Evolutionary conservation across 2,888 invertebrate genomes (phyloP), one percentile per base, ranked within the genome.

Genomic region (Campaea margaritaria): DNA sequence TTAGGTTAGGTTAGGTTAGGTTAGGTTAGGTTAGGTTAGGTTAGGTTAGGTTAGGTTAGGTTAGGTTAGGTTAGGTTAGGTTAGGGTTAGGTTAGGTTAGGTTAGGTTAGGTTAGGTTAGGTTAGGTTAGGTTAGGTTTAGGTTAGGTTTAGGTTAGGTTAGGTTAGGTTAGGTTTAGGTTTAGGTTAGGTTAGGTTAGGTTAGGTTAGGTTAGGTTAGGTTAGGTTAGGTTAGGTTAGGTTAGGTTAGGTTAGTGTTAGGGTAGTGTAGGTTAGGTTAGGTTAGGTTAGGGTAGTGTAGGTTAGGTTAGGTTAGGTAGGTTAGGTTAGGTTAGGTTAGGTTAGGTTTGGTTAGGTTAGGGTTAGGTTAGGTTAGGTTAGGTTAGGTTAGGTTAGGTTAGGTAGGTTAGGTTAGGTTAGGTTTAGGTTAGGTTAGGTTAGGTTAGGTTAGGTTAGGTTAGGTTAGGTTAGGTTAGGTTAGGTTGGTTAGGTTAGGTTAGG

Each of bases 51-150:
- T n/a, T n/a, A n/a, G n/a, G n/a, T n/a, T n/a, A n/a, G n/a, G n/a
- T n/a, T n/a, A n/a, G n/a, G n/a, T n/a, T n/a, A n/a, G n/a, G n/a
- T n/a, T n/a, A n/a, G n/a, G n/a, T n/a, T n/a, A n/a, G n/a, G n/a
- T n/a, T n/a, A n/a, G n/a, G n/a, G n/a, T n/a, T n/a, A n/a, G n/a
- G n/a, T n/a, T n/a, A n/a, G n/a, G n/a, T n/a, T n/a, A n/a, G n/a
- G 64, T 67, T 65, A 67, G 67, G 68, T 70, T 69, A 69, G 67
- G 69, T 69, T 67, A 66, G 67, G 69, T 67, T 66, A 66, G 66
- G 69, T 69, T 69, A 65, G 67, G 67, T 69, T 67, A 65, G 67
- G 67, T 67, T 66, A 67, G 67, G 67, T 68, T n/a, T n/a, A n/a
- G n/a, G n/a, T n/a, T n/a, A n/a, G n/a, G n/a, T n/a, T n/a, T n/a